Conservation (phyloP, 2,888 invertebrate genomes). For the Caenorhabditis virilis region DNA sequence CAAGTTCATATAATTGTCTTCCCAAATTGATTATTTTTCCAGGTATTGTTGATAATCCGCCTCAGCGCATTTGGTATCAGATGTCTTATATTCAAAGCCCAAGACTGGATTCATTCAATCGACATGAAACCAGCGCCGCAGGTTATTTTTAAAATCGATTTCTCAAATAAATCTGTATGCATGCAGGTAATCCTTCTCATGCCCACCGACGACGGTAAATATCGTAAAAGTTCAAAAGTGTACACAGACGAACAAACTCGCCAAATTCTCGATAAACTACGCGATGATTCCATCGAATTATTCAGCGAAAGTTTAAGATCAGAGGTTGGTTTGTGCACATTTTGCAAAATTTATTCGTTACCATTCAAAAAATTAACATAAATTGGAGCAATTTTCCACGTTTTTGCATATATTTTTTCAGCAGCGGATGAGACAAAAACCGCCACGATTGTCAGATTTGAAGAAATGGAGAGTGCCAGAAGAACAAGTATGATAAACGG, state of each 20-base stretch:
- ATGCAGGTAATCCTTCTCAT: conserved; percentile 52
- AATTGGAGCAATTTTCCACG: background rate
- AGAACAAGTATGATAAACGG: conserved; percentile 5
- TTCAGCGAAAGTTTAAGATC: conserved; percentile 25
- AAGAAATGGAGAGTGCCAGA: conserved; percentile 28
- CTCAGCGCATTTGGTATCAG: conserved; percentile 46
- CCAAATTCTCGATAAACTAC: conserved; percentile 41
- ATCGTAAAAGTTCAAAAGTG: conserved; percentile 35
- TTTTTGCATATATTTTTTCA: background rate
- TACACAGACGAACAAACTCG: conserved; percentile 42
- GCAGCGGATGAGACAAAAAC: conserved; percentile 12
- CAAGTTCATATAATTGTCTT: background rate
- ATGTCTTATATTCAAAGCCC: conserved; percentile 44
- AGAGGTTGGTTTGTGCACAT: conserved; percentile 1
- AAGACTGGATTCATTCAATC: conserved; percentile 42
- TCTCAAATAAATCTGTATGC: background rate
- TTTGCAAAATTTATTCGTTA: background rate
- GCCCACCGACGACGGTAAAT: conserved; percentile 52
- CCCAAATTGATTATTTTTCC: background rate
- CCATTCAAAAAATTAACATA: too few relatives aligned
- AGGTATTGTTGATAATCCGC: conserved; percentile 43
- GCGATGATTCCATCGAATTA: conserved; percentile 42
- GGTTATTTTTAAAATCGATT: conserved; percentile 11
- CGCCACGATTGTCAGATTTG: conserved; percentile 19
- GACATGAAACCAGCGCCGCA: conserved; percentile 43